Percentiles rank a stretch among this genome's conserved stretches.
Conservation (phyloP, 2,888 invertebrate species). For the Papilio demoleus region DNA sequence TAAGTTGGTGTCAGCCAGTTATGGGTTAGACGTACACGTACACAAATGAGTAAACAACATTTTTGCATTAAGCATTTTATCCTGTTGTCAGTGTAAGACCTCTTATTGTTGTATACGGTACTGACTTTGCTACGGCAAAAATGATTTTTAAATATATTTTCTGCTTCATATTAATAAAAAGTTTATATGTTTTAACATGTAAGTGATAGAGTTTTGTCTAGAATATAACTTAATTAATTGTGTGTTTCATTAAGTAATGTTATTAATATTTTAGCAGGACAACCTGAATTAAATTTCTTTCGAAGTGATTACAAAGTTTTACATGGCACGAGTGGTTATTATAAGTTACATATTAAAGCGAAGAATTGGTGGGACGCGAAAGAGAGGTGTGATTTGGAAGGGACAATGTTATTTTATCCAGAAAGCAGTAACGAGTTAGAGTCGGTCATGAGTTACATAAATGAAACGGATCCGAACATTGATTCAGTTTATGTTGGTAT, state of each 20-base stretch:
- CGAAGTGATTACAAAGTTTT: conserved; percentile 65
- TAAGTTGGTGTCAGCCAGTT: no score
- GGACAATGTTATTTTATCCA: conserved; percentile 63
- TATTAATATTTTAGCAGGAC: conserved; percentile 55
- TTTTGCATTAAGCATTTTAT: background rate
- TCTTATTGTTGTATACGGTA: background rate
- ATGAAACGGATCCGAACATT: conserved; percentile 49
- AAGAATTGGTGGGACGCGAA: conserved; percentile 62
- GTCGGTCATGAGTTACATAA: conserved; percentile 52
- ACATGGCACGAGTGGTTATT: conserved; percentile 57
- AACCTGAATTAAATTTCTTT: conserved; percentile 58
- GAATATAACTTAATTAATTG: background rate
- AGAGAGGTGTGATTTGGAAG: conserved; percentile 58
- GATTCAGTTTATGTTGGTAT: conserved; percentile 56
- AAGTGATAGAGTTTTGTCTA: background rate
- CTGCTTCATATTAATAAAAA: background rate
- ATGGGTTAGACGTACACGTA: background rate
- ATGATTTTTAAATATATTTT: background rate
- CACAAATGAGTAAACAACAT: background rate
- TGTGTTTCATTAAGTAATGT: background rate
- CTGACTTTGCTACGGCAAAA: background rate
- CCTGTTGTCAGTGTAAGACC: background rate
- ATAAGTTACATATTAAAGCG: conserved; percentile 65
- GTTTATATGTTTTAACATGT: background rate
- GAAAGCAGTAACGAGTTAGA: conserved; percentile 57